Conservation (phyloP, 2,113 vertebrate genomes). For the Brachyhypopomus gauderio region DNA sequence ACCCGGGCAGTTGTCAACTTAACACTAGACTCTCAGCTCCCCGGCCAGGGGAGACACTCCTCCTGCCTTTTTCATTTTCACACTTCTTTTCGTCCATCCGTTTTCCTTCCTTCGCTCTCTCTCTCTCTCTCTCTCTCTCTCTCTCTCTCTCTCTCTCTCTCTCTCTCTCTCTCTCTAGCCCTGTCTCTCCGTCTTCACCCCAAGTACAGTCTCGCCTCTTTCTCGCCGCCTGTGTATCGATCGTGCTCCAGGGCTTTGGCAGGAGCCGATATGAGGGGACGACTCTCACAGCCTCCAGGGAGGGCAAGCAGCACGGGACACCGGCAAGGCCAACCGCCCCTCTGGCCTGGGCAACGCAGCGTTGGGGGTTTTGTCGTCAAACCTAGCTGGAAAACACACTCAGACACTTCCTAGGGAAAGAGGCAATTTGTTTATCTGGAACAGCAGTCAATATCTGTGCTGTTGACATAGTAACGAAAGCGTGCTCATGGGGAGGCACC, state of each 20-base stretch:
- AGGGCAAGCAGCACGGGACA: slow-evolving; percentile 46
- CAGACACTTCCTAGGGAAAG: neutral
- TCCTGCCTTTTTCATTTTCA: slow-evolving; percentile 5
- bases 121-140: slow-evolving; percentile 2
- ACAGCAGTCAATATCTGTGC: too few species aligned
- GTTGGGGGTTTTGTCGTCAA: neutral
- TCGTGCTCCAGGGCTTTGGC: slow-evolving; percentile 49
- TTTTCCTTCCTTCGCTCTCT: slow-evolving; percentile 12
- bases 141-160: slow-evolving; percentile 19
- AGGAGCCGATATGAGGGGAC: slow-evolving; percentile 48
- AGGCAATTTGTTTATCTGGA: neutral
- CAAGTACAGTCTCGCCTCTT: neutral
- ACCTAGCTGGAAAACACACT: neutral
- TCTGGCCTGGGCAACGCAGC: slow-evolving; percentile 24
- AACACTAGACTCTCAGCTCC: slow-evolving; percentile 44
- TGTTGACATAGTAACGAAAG: too few species aligned
- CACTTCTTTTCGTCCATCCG: slow-evolving; percentile 3
- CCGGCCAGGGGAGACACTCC: slow-evolving; percentile 32
- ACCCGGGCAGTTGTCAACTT: slow-evolving; percentile 36
- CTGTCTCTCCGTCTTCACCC: neutral
- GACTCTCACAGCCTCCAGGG: slow-evolving; percentile 58
- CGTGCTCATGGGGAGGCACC: too few species aligned
- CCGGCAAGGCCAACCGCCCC: slow-evolving; percentile 33
- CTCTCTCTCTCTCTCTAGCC: slow-evolving; percentile 32
- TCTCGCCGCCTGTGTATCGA: slow-evolving; percentile 46